phyloP scores from a whole-genome alignment of 2,888 invertebrate species.

The Acronicta psi region DNA sequence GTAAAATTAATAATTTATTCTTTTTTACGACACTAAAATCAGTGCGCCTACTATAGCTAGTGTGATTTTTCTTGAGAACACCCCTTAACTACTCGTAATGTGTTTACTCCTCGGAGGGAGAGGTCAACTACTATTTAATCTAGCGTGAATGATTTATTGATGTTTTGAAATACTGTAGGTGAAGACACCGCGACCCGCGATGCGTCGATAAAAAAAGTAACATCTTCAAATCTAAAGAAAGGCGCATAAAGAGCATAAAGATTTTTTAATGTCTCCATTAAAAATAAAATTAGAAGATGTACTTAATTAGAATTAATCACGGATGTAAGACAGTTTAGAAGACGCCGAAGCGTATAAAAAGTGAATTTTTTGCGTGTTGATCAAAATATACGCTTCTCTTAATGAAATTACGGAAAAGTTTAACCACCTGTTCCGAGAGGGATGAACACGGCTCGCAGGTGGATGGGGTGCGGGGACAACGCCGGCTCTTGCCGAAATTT shows the following conservation, averaged over 20 bases:
- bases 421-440: slow-evolving; percentile 79
- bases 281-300: slow-evolving; percentile 50
- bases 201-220: slow-evolving; percentile 25
- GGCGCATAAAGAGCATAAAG: slow-evolving; percentile 33
- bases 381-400: slow-evolving; percentile 78
- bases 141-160: slow-evolving; percentile 87
- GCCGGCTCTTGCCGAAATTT: slow-evolving; percentile 76
- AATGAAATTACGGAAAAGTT: slow-evolving; percentile 82
- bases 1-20: slow-evolving; percentile 7
- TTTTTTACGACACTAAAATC: slow-evolving; percentile 44
- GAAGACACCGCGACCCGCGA: slow-evolving; percentile 29
- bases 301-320: slow-evolving; percentile 64
- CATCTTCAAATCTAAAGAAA: slow-evolving; percentile 24
- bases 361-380: slow-evolving; percentile 68
- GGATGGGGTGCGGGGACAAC: slow-evolving; percentile 64
- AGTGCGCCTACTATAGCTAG: slow-evolving; percentile 56
- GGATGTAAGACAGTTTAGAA: slow-evolving; percentile 59
- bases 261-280: slow-evolving; percentile 48
- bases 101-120: slow-evolving; percentile 81
- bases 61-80: slow-evolving; percentile 70
- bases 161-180: slow-evolving; percentile 74
- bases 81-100: slow-evolving; percentile 81
- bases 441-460: slow-evolving; percentile 55
- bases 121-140: slow-evolving; percentile 88
- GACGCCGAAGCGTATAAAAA: slow-evolving; percentile 65